Conservation (phyloP, 2,797 vertebrate genomes). For the Esox masquinongy region DNA sequence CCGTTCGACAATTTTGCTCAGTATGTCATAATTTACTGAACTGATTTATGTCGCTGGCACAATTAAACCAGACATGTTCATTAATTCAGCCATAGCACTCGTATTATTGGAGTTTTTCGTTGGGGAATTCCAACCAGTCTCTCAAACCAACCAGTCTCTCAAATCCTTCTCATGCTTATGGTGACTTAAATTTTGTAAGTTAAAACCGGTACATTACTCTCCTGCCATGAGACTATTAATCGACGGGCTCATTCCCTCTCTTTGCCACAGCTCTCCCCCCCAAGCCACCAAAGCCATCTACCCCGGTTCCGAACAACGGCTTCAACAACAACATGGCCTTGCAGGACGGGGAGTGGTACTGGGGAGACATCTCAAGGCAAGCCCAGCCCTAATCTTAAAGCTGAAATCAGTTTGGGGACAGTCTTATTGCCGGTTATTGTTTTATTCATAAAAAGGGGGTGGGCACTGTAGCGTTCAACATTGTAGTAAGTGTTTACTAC, state of each 20-base stretch:
- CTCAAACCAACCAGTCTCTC: neutral
- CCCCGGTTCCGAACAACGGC: slow-evolving; percentile 84
- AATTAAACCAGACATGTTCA: neutral
- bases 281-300: slow-evolving; percentile 85
- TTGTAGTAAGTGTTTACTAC: no score
- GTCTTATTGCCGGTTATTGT: no score
- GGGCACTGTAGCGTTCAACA: no score
- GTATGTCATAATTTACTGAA: neutral
- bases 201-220: neutral
- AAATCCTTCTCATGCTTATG: neutral
- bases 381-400: neutral
- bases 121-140: neutral
- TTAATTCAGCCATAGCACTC: neutral
- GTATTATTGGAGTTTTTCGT: neutral
- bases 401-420: no score
- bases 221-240: neutral
- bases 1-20: neutral
- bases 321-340: slow-evolving; percentile 96
- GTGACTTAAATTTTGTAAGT: neutral
- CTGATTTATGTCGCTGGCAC: neutral
- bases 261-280: slow-evolving; percentile 89
- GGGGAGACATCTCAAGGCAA: slow-evolving; percentile 93
- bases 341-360: slow-evolving; percentile 99
- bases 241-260: slow-evolving; percentile 9
- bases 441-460: no score